These are phyloP conservation scores for Cynopterus sphinx DNA, from an alignment of 2,797 vertebrate species.

Conservation along the genomic window DNA sequence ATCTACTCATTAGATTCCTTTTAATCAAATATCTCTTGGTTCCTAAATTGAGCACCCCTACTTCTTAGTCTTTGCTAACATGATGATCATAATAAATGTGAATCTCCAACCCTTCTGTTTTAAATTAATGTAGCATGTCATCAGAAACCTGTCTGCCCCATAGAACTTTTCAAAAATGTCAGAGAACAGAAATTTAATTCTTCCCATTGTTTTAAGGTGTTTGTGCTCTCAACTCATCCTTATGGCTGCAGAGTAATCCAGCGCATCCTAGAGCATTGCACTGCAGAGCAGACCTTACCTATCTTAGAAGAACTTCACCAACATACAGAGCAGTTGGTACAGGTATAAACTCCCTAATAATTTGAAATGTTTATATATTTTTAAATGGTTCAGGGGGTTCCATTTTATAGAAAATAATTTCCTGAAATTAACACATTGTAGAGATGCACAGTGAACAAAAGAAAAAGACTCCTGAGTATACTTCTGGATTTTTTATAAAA, in stretches of 20 bases:
- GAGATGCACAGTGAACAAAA: neutral
- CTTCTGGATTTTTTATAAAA: neutral
- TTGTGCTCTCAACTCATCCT: slow-evolving; percentile 97
- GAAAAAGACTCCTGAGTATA: neutral
- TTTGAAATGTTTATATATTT: neutral
- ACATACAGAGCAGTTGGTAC: slow-evolving; percentile 97
- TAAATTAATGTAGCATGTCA: neutral
- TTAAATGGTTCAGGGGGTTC: neutral
- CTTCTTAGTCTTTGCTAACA: neutral
- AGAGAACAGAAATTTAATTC: slow-evolving; percentile 2
- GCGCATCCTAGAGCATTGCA: slow-evolving; percentile 98
- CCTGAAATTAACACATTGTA: neutral
- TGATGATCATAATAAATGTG: neutral
- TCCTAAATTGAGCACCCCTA: neutral
- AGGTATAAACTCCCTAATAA: slow-evolving; percentile 85
- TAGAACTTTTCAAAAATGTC: neutral
- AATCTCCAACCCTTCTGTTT: neutral
- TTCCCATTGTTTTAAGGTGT: slow-evolving; percentile 88
- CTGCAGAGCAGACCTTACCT: slow-evolving; percentile 96
- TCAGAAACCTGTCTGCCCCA: neutral
- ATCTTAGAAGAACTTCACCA: slow-evolving; percentile 97
- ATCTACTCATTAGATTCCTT: neutral
- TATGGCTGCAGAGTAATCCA: slow-evolving; percentile 99
- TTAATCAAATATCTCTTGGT: neutral
- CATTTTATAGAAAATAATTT: neutral